phyloP scores from a whole-genome alignment of 2,888 invertebrate genomes.

The Agelastica alni region DNA sequence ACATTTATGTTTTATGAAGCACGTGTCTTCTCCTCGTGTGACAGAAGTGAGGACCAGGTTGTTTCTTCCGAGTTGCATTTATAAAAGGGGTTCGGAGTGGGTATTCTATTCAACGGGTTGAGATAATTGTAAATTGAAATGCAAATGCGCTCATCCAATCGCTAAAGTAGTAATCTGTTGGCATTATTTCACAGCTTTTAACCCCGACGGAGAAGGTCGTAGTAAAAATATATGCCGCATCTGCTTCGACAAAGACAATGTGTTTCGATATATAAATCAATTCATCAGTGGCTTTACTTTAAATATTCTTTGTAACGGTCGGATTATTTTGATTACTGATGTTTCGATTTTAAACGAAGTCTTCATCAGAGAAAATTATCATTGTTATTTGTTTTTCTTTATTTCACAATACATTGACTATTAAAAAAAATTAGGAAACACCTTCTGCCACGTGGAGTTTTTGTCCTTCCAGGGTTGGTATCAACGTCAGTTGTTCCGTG shows the following conservation, averaged over 20 bases:
- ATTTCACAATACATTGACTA: too few relatives aligned
- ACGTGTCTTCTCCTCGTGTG: constrained; percentile 16
- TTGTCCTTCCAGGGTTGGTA: too few relatives aligned
- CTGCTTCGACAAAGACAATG: constrained; percentile 49
- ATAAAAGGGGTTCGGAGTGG: constrained; percentile 28
- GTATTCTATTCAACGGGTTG: constrained; percentile 47
- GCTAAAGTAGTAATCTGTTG: constrained; percentile 56
- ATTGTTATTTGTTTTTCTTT: too few relatives aligned
- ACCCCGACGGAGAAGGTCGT: constrained; percentile 44
- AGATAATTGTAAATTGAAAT: constrained; percentile 58
- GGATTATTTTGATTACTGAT: too few relatives aligned
- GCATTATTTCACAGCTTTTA: constrained; percentile 57
- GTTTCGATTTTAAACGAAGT: too few relatives aligned
- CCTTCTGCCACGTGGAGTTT: too few relatives aligned
- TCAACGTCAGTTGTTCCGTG: too few relatives aligned
- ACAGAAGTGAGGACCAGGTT: constrained; percentile 13
- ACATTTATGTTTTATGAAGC: constrained; percentile 7
- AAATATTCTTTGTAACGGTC: too few relatives aligned
- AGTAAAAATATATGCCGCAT: constrained; percentile 38
- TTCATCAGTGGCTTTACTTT: constrained; percentile 5
- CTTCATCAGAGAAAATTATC: too few relatives aligned
- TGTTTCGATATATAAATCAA: constrained; percentile 41
- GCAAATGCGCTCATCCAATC: constrained; percentile 55
- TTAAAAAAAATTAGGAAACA: too few relatives aligned
- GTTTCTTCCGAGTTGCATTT: constrained; percentile 13